Conservation (phyloP, 2,888 invertebrate species). For the Diarsia rubi region DNA sequence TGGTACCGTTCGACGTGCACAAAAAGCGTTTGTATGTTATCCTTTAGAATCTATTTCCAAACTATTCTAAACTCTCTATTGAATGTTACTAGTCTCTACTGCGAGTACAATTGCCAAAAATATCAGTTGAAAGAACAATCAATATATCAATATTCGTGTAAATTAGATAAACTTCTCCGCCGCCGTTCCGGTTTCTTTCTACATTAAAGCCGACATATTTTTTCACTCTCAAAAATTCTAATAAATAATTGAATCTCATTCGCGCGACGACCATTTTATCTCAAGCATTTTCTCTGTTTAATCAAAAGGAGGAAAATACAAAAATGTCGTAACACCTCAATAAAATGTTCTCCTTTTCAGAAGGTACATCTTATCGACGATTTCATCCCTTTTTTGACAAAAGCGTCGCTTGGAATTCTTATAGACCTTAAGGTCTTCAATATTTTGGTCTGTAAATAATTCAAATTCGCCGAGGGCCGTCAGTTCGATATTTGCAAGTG, state of each 20-base stretch:
- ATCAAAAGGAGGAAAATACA: slow-evolving; percentile 41
- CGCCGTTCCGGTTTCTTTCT: slow-evolving; percentile 14
- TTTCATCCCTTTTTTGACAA: slow-evolving; percentile 26
- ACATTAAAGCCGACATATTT: slow-evolving; percentile 18
- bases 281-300: slow-evolving; percentile 37
- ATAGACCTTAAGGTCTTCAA: slow-evolving; percentile 49
- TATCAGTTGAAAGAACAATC: not conserved
- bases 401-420: slow-evolving; percentile 48
- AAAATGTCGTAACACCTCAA: slow-evolving; percentile 21
- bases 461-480: slow-evolving; percentile 49
- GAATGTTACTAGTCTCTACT: not conserved
- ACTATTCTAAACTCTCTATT: not conserved
- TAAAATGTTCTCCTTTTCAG: slow-evolving; percentile 47
- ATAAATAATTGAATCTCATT: slow-evolving; percentile 55
- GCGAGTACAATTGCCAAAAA: not conserved
- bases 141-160: not conserved
- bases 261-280: slow-evolving; percentile 35
- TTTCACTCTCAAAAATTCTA: slow-evolving; percentile 16
- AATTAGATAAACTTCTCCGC: not conserved
- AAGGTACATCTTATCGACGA: slow-evolving; percentile 36
- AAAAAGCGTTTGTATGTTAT: not conserved
- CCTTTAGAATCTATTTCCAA: not conserved
- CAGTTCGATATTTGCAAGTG: slow-evolving; percentile 61
- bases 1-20: not conserved
- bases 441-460: slow-evolving; percentile 66